Percentiles rank a stretch among this genome's conserved stretches.
These are phyloP conservation scores for Numenius phaeopus DNA, from an alignment of 2,797 vertebrate genomes.

Conservation along the genomic window DNA sequence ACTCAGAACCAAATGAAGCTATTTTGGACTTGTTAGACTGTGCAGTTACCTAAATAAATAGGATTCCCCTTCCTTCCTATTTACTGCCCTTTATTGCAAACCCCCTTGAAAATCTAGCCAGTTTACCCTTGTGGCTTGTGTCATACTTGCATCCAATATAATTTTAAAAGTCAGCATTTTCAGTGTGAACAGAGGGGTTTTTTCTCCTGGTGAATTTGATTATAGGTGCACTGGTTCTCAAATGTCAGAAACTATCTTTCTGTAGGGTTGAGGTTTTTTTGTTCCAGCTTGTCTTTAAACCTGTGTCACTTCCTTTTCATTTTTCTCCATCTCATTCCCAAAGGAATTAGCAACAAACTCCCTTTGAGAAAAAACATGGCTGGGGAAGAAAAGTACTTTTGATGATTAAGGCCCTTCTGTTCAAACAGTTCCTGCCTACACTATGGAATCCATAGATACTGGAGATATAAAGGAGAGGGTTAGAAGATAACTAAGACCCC, in stretches of 20 bases:
- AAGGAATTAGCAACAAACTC: slow-evolving; percentile 53
- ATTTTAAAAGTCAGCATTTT: background rate
- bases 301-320: slow-evolving; percentile 42
- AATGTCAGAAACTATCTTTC: background rate
- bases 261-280: background rate
- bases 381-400: slow-evolving; percentile 62
- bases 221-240: background rate
- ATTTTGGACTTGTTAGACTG: slow-evolving; percentile 45
- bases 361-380: slow-evolving; percentile 55
- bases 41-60: slow-evolving; percentile 44
- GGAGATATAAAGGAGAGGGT: slow-evolving; percentile 40
- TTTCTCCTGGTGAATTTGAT: background rate
- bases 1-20: slow-evolving; percentile 20
- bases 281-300: slow-evolving; percentile 12
- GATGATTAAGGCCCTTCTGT: slow-evolving; percentile 57
- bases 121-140: background rate
- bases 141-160: background rate
- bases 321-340: slow-evolving; percentile 15
- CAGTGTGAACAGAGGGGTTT: background rate
- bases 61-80: background rate
- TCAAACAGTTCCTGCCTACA: slow-evolving; percentile 56
- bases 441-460: slow-evolving; percentile 63
- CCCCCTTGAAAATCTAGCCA: background rate
- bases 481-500: slow-evolving; percentile 61
- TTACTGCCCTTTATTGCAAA: slow-evolving; percentile 17